These are phyloP conservation scores for Psittacula cyanocephala DNA, from an alignment of 2,113 vertebrate species.

Conservation along the genomic window DNA sequence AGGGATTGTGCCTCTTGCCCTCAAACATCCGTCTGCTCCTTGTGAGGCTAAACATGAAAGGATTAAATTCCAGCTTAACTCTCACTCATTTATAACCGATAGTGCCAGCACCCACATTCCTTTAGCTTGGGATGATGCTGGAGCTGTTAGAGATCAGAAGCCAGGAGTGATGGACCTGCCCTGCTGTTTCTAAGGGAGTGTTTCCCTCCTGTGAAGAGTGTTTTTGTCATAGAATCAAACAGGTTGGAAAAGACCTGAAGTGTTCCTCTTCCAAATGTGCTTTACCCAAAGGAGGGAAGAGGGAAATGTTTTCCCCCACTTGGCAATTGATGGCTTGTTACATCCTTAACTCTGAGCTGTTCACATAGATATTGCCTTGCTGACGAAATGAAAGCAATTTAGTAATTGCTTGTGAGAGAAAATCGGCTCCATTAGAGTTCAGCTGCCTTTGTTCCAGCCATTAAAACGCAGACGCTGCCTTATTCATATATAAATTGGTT, in stretches of 20 bases:
- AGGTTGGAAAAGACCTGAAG: not conserved
- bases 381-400: slow-evolving; percentile 40
- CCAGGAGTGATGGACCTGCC: not conserved
- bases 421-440: slow-evolving; percentile 7
- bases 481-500: not conserved
- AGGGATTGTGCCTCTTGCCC: not conserved
- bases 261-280: not conserved
- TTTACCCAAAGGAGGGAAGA: not conserved
- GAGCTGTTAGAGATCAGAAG: not conserved
- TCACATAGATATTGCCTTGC: not conserved
- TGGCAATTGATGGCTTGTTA: not conserved
- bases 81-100: not conserved
- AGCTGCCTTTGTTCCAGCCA: not conserved
- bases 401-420: not conserved
- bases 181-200: not conserved
- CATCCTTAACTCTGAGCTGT: slow-evolving; percentile 2
- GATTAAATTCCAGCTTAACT: not conserved
- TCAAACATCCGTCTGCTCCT: not conserved
- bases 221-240: not conserved
- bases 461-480: not conserved
- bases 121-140: not conserved
- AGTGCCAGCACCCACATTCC: not conserved
- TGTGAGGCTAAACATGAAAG: not conserved
- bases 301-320: not conserved
- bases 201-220: not conserved